Base-by-base conservation (phyloP, 2,113 vertebrate genomes). In the Pimephales promelas region DNA sequence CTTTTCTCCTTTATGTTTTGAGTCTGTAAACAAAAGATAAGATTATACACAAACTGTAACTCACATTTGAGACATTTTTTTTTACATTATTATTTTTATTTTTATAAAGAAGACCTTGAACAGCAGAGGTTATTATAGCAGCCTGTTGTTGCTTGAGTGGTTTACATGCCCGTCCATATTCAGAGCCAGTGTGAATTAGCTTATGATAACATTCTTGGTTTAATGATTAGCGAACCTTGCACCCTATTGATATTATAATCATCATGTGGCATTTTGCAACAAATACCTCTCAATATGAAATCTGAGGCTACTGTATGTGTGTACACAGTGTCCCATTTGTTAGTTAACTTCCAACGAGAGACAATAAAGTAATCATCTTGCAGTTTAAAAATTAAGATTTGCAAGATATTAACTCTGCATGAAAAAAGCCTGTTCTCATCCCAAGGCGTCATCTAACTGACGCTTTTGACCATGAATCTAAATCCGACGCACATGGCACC, bases 201-300 rank as follows among this genome's bases (percentile, higher is more conserved):
- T 86, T 81, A 62, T 77, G 40, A 71, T 52, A 24, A 20, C 74
- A 34, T 36, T 78, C 18, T 70, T 24, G 14, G 59, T 43, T 76
- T 52, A 77, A 86, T 86, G 77, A 73, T 78, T 64, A 84, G 26
- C 56, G 24, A 56, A 84, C 43, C 20, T 79, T 28, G 62, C 79
- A 74, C 86, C 73, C 62, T 45, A 54, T 74, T 84, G 82, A 85
- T 82, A 84, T 73, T 70, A 79, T 85, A 84, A 82, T 86, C 83
- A 83, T 1, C 83, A 83, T 1, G n/a, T 34, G 82, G 52, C 73
- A 28, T 85, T 72, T 83, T 40, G 31, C 76, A 22, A 28, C 43
- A 87, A 84, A 84, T 20, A 43, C 10, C 72, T 82, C 61, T 81
- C 4, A 6, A 26, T 34, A 64, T 71, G 14, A 82, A 64, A 73